phyloP scores from a whole-genome alignment of 2,888 invertebrate genomes.

The Pristionchus arcanus region DNA sequence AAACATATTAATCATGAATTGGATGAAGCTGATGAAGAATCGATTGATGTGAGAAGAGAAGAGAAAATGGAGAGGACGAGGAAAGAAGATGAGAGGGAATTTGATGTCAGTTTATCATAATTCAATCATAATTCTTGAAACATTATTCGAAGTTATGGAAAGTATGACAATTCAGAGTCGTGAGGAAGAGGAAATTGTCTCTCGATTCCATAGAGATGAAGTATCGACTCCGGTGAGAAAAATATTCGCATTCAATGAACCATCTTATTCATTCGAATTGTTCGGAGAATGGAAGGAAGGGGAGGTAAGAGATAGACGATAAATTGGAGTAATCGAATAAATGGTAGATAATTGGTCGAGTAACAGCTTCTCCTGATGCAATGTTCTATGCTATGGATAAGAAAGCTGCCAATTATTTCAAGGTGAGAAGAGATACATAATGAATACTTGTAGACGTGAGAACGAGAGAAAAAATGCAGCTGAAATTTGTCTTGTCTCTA shows the following conservation, averaged over 20 bases:
- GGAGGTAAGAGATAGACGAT: neutral
- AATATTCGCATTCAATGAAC: conserved; percentile 58
- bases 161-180: neutral
- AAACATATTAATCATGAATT: neutral
- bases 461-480: neutral
- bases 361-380: neutral
- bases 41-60: neutral
- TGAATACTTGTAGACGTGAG: neutral
- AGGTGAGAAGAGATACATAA: neutral
- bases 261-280: conserved; percentile 62
- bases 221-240: neutral
- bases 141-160: neutral
- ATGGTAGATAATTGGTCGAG: conserved; percentile 15
- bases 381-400: conserved; percentile 43
- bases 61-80: neutral
- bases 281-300: conserved; percentile 63
- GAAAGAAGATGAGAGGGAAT: neutral
- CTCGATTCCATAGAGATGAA: conserved; percentile 21
- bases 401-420: conserved; percentile 46
- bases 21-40: conserved; percentile 16
- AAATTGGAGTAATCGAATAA: neutral
- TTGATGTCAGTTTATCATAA: neutral
- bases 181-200: conserved; percentile 22
- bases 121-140: neutral
- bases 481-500: neutral